These are phyloP conservation scores for Metellina segmentata DNA, from an alignment of 2,888 invertebrate genomes.

Conservation along the genomic window DNA sequence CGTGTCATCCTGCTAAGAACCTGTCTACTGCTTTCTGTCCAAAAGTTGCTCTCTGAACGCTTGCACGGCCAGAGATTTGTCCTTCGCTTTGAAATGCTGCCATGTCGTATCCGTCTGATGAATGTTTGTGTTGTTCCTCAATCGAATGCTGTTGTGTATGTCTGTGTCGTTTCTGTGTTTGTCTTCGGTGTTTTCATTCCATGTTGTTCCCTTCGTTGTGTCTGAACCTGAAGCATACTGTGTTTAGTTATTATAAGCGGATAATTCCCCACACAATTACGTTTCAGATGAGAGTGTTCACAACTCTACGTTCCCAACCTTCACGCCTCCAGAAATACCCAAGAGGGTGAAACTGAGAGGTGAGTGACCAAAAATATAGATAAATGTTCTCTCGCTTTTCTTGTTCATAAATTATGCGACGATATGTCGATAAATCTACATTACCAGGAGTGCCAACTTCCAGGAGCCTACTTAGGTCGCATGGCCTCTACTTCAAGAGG, in stretches of 20 bases:
- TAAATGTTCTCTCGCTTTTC: too few relatives aligned
- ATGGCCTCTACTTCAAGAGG: too few relatives aligned
- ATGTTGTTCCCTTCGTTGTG: conserved; percentile 40
- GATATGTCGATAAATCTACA: too few relatives aligned
- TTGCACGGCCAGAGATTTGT: conserved; percentile 40
- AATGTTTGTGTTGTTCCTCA: conserved; percentile 42
- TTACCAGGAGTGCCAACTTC: too few relatives aligned
- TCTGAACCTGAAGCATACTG: background rate
- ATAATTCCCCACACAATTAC: conserved; percentile 44
- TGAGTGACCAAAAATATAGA: conserved; percentile 81
- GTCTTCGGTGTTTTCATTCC: background rate
- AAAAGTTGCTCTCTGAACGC: conserved; percentile 46
- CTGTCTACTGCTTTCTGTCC: conserved; percentile 3
- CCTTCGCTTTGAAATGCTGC: conserved; percentile 23
- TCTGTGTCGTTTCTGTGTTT: conserved; percentile 7
- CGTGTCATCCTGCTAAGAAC: background rate
- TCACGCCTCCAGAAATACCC: conserved; percentile 99
- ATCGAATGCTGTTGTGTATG: conserved; percentile 8
- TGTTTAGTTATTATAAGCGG: background rate
- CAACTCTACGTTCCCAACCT: conserved; percentile 86
- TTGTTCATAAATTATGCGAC: too few relatives aligned
- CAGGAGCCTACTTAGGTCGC: too few relatives aligned
- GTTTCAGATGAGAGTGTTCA: conserved; percentile 78
- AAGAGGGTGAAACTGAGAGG: conserved; percentile 99
- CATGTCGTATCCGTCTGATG: conserved; percentile 3